phyloP scores from a whole-genome alignment of 2,797 vertebrate genomes.

The Tachyglossus aculeatus region DNA sequence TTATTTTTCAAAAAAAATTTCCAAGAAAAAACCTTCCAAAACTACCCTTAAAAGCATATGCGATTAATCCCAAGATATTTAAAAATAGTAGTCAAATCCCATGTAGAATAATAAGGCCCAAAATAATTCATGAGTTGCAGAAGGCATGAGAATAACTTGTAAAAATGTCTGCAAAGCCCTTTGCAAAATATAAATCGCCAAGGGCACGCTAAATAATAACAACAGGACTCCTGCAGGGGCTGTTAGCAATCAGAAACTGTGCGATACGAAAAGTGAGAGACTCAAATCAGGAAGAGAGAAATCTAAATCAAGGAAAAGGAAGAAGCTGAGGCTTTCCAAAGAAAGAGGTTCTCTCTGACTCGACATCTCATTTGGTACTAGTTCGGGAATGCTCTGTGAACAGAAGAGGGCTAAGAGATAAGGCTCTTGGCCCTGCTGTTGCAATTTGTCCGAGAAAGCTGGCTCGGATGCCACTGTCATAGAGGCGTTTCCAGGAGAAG shows the following conservation, averaged over 20 bases:
- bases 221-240: constrained; percentile 40
- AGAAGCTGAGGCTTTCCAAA: constrained; percentile 25
- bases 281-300: constrained; percentile 39
- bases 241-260: constrained; percentile 30
- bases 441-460: too few species aligned
- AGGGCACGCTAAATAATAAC: constrained; percentile 46
- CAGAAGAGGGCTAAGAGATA: too few species aligned
- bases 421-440: too few species aligned
- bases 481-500: too few species aligned
- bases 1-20: constrained; percentile 13
- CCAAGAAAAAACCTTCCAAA: constrained; percentile 5
- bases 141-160: constrained; percentile 48
- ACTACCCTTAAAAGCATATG: neutral
- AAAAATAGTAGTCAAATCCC: constrained; percentile 19
- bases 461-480: too few species aligned
- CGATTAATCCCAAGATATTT: neutral
- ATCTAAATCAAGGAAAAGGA: constrained; percentile 34
- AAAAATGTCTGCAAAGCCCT: constrained; percentile 43
- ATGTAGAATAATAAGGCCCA: neutral
- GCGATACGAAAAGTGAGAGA: constrained; percentile 36
- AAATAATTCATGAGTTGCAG: constrained; percentile 27
- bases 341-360: too few species aligned
- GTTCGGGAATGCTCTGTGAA: too few species aligned
- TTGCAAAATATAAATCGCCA: constrained; percentile 39
- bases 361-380: too few species aligned